Conservation (phyloP, 1,140 invertebrate genomes). For the Dryas iulia region DNA sequence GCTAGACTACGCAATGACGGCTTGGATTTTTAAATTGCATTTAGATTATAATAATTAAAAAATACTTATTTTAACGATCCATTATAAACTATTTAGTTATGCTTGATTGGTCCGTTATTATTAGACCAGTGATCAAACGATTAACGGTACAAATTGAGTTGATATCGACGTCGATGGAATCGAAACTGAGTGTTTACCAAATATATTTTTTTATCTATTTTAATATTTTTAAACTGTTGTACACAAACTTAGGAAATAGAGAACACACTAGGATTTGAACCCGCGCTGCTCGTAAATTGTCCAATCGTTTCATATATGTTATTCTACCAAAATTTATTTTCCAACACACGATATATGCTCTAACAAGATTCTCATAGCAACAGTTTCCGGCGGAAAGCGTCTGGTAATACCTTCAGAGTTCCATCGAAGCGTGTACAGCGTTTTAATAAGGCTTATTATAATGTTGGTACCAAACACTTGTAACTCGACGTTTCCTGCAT, state of each 20-base stretch:
- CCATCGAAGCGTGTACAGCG: conserved; percentile 52
- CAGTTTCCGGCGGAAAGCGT: conserved; percentile 61
- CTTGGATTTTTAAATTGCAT: neutral
- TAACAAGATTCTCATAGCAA: conserved; percentile 47
- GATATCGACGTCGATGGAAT: neutral
- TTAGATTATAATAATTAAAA: neutral
- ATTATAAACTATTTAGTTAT: conserved; percentile 13
- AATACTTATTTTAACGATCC: neutral
- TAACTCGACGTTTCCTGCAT: conserved; percentile 56
- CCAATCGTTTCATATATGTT: too few relatives aligned
- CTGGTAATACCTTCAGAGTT: conserved; percentile 50
- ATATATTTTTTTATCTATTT: neutral
- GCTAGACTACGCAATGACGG: too few relatives aligned
- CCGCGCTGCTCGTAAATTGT: too few relatives aligned
- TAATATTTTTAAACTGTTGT: too few relatives aligned
- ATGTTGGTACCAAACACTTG: conserved; percentile 46
- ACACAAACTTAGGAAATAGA: too few relatives aligned
- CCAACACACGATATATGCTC: conserved; percentile 24
- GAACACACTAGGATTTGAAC: too few relatives aligned
- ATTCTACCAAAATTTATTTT: conserved; percentile 8
- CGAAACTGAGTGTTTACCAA: neutral
- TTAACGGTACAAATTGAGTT: neutral
- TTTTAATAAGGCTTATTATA: conserved; percentile 64
- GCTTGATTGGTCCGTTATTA: conserved; percentile 18
- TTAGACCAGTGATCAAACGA: neutral